Evolutionary conservation across 2,797 vertebrate genomes (phyloP).

Genomic region (Tympanoctomys barrerae): DNA sequence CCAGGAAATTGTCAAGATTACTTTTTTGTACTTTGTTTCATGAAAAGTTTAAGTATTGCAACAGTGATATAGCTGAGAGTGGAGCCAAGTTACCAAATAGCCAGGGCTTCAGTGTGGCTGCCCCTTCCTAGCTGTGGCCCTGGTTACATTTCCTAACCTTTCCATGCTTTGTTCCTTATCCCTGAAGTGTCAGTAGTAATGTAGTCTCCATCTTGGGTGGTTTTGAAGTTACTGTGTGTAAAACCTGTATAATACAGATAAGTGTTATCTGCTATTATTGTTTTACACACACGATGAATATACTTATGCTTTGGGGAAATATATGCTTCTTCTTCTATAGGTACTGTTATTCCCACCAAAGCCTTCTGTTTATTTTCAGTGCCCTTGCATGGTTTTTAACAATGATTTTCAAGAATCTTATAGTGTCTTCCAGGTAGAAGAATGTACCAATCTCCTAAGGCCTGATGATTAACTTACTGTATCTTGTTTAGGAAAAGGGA

Average conservation of each 20-base stretch:
- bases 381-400: constrained; percentile 39
- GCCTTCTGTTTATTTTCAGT: constrained; percentile 58
- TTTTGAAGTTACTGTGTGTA: constrained; percentile 54
- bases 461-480: neutral
- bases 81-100: neutral
- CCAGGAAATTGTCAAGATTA: constrained; percentile 25
- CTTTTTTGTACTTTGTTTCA: constrained; percentile 15
- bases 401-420: constrained; percentile 57
- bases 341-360: constrained; percentile 16
- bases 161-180: constrained; percentile 4
- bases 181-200: neutral
- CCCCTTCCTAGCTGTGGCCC: neutral
- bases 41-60: neutral
- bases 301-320: constrained; percentile 13
- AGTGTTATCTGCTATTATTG: constrained; percentile 19
- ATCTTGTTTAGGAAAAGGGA: constrained; percentile 47
- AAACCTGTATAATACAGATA: neutral
- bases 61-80: neutral
- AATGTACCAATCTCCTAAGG: neutral
- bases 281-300: neutral
- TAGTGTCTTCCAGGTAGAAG: constrained; percentile 26
- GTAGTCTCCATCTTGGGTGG: neutral
- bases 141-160: neutral
- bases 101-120: neutral
- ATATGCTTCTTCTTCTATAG: neutral